These are phyloP conservation scores for Acronicta leporina DNA, from an alignment of 2,888 invertebrate species.

Conservation along the genomic window DNA sequence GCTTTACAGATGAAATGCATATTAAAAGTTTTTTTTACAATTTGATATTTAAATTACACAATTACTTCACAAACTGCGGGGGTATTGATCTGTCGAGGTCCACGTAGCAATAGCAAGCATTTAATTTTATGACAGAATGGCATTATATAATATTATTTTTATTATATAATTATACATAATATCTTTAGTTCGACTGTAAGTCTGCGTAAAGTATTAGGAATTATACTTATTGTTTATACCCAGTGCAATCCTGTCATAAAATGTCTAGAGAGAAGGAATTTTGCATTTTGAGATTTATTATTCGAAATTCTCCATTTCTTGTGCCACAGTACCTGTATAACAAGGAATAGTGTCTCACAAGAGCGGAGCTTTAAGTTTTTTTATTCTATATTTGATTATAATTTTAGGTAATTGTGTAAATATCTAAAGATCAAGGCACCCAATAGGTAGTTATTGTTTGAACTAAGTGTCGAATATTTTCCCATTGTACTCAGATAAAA, in stretches of 20 bases:
- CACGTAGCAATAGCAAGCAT: constrained; percentile 72
- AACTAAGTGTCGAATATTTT: constrained; percentile 69
- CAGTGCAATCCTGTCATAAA: constrained; percentile 74
- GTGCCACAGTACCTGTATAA: constrained; percentile 75
- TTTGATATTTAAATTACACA: constrained; percentile 61
- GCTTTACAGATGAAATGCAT: constrained; percentile 60
- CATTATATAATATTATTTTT: constrained; percentile 59
- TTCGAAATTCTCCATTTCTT: constrained; percentile 73
- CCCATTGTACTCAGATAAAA: constrained; percentile 64
- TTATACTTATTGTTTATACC: constrained; percentile 53
- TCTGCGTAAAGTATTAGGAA: constrained; percentile 62
- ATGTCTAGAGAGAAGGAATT: constrained; percentile 54
- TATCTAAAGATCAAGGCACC: constrained; percentile 79
- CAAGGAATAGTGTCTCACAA: constrained; percentile 75
- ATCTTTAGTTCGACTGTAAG: constrained; percentile 62
- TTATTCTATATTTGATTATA: constrained; percentile 51
- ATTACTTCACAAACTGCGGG: constrained; percentile 42
- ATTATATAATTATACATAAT: constrained; percentile 51
- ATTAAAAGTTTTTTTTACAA: constrained; percentile 59
- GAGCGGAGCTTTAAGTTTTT: constrained; percentile 74
- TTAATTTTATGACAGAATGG: constrained; percentile 81
- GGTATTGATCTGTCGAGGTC: constrained; percentile 43
- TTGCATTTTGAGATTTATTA: constrained; percentile 70
- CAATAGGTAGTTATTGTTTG: constrained; percentile 66
- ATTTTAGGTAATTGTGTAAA: constrained; percentile 79